phyloP scores from a whole-genome alignment of 1,140 invertebrate genomes.

The Telenomus remus region DNA sequence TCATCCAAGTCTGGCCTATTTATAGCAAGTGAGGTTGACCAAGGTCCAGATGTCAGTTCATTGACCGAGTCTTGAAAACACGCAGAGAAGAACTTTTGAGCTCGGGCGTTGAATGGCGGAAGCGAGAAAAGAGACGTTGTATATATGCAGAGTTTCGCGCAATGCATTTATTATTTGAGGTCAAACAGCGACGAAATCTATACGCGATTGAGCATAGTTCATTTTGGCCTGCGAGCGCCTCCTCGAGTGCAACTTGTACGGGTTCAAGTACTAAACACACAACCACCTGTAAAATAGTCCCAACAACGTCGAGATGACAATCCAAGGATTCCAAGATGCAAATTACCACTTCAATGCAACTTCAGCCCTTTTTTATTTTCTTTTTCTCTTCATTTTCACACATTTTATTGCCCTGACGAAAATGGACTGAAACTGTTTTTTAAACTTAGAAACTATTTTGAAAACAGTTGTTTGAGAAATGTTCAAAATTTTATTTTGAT shows the following conservation, averaged over 20 bases:
- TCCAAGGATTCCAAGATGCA: constrained; percentile 24
- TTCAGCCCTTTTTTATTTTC: neutral
- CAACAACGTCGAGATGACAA: constrained; percentile 44
- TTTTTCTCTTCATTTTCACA: too few species aligned
- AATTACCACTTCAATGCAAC: neutral
- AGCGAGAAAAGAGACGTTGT: constrained; percentile 3
- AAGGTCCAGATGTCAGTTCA: constrained; percentile 43
- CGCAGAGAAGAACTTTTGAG: constrained; percentile 23
- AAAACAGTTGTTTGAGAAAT: too few species aligned
- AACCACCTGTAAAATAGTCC: constrained; percentile 48
- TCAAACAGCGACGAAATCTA: constrained; percentile 37
- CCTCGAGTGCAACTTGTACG: constrained; percentile 43
- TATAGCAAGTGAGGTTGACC: constrained; percentile 23
- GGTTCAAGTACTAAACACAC: constrained; percentile 42
- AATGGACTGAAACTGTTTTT: too few species aligned
- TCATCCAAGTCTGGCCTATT: constrained; percentile 2
- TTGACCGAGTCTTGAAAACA: constrained; percentile 35
- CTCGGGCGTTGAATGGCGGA: constrained; percentile 16
- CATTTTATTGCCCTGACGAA: too few species aligned
- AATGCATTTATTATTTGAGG: constrained; percentile 37
- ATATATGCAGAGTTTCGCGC: constrained; percentile 12
- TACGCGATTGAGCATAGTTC: constrained; percentile 37
- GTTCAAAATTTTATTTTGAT: too few species aligned
- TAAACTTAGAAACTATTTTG: too few species aligned
- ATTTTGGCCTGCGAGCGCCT: constrained; percentile 31